Conservation (phyloP, 2,888 invertebrate species). For the Diarsia mendica region DNA sequence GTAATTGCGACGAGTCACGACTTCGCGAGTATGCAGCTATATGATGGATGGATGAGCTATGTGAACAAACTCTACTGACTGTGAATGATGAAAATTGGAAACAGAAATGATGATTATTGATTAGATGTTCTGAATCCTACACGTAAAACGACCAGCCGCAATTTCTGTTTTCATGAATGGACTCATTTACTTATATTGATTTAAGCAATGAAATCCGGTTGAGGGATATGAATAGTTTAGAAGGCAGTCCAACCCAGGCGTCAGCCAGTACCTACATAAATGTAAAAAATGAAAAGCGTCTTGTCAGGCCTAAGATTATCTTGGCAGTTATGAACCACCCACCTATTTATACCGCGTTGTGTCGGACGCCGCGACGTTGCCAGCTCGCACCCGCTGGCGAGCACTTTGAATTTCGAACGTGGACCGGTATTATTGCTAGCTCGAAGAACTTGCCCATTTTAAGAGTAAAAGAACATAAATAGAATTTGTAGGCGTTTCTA, state of each 20-base stretch:
- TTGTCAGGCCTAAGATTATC: slow-evolving; percentile 71
- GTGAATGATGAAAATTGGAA: slow-evolving; percentile 15
- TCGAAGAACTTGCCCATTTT: slow-evolving; percentile 39
- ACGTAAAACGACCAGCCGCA: neutral
- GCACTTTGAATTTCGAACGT: slow-evolving; percentile 68
- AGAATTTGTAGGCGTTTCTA: neutral
- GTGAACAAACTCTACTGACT: slow-evolving; percentile 3
- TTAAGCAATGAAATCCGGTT: slow-evolving; percentile 14
- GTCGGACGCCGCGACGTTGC: slow-evolving; percentile 72
- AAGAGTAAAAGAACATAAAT: slow-evolving; percentile 33
- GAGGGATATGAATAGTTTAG: slow-evolving; percentile 28
- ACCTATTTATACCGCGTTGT: slow-evolving; percentile 71
- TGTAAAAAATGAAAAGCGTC: slow-evolving; percentile 66
- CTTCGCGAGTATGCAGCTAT: slow-evolving; percentile 20
- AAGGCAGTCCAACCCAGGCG: slow-evolving; percentile 31
- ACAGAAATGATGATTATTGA: slow-evolving; percentile 1
- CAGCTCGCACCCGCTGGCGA: slow-evolving; percentile 65
- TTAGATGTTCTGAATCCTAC: slow-evolving; percentile 1
- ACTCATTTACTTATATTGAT: slow-evolving; percentile 26
- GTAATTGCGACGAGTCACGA: slow-evolving; percentile 8
- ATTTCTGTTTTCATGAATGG: slow-evolving; percentile 17
- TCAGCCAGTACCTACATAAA: slow-evolving; percentile 39
- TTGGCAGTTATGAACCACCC: slow-evolving; percentile 70
- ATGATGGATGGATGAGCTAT: slow-evolving; percentile 25
- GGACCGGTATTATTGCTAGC: slow-evolving; percentile 59